phyloP scores from a whole-genome alignment of 2,888 invertebrate genomes.

The Gymnocheta viridis region DNA sequence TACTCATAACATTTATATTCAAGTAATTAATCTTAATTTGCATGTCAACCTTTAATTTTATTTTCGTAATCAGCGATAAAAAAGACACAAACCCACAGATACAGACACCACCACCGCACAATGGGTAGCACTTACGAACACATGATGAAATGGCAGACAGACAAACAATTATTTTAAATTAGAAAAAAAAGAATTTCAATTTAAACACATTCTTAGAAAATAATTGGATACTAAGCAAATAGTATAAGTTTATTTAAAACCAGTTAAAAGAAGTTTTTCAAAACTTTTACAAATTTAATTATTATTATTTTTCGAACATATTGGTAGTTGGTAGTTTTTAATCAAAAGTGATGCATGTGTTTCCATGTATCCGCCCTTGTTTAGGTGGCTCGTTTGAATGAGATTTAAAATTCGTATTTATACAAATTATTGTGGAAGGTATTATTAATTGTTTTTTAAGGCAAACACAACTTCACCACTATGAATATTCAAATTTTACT shows the following conservation, averaged over 20 bases:
- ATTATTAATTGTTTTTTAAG: no score
- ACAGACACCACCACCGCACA: conserved; percentile 19
- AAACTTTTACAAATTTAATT: no score
- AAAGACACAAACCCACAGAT: conserved; percentile 22
- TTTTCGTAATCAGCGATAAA: conserved; percentile 44
- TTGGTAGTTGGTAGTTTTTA: no score
- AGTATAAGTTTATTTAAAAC: background rate
- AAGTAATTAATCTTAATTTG: conserved; percentile 63
- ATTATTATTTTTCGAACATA: no score
- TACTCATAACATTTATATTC: background rate
- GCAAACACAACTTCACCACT: no score
- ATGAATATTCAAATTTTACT: no score
- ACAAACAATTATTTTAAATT: conserved; percentile 2
- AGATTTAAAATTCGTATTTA: no score
- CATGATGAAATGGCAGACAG: background rate
- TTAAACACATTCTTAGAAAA: background rate
- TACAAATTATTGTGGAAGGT: no score
- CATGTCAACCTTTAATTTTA: conserved; percentile 51
- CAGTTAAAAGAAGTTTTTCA: background rate
- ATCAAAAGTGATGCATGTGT: no score
- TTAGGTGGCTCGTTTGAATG: no score
- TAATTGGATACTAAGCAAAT: background rate
- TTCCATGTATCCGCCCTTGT: no score
- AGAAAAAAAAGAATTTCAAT: background rate
- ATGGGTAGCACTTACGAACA: background rate